phyloP scores from a whole-genome alignment of 2,888 invertebrate genomes.

The Clunio marinus region DNA sequence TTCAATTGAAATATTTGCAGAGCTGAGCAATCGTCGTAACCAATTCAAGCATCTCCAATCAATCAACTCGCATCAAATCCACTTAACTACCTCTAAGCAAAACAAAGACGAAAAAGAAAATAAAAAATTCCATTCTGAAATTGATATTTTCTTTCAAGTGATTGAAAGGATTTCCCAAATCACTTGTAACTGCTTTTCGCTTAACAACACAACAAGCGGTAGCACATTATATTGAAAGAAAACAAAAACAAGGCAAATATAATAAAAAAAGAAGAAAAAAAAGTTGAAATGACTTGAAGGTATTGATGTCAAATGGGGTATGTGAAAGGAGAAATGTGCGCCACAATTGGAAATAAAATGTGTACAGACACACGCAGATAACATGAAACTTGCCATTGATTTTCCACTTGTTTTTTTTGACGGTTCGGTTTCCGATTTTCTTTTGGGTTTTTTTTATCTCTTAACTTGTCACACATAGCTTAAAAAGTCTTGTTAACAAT shows the following conservation, averaged over 20 bases:
- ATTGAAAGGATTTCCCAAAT: not conserved
- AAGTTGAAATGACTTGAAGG: not conserved
- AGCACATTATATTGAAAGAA: too few species aligned
- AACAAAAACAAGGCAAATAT: not conserved
- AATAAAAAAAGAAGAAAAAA: not conserved
- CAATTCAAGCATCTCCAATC: too few species aligned
- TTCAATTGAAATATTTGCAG: too few species aligned
- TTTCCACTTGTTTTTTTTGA: too few species aligned
- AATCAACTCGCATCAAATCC: too few species aligned
- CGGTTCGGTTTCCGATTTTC: too few species aligned
- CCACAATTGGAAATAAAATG: not conserved
- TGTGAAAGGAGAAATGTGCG: not conserved
- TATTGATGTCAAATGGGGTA: not conserved
- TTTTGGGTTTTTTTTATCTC: not conserved
- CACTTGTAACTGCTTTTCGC: not conserved
- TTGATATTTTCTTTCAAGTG: not conserved
- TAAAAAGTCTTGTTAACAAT: not conserved
- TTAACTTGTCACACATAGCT: conserved; percentile 3
- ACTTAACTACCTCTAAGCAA: too few species aligned
- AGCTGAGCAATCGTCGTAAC: too few species aligned
- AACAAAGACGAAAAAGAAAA: not conserved
- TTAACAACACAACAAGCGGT: not conserved
- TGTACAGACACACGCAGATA: too few species aligned
- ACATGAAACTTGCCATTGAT: not conserved
- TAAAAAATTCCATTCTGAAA: too few species aligned